Conservation (phyloP, 92 coral and sea anemone species). For the Ricordea florida region DNA sequence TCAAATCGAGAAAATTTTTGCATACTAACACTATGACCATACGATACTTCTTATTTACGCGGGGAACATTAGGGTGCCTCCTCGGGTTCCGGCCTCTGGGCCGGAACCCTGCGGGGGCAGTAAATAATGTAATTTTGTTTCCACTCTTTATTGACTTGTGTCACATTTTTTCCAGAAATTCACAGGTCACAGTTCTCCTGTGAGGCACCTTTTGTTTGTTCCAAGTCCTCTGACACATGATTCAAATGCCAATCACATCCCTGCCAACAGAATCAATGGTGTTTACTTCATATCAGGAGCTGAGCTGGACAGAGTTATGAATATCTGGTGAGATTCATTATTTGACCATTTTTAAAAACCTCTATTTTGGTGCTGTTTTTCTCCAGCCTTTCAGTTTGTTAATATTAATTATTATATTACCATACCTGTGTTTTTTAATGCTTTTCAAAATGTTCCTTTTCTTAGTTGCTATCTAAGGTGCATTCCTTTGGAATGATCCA, state of each 20-base stretch:
- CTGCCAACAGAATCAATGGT: slow-evolving; percentile 68
- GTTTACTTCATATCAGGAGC: slow-evolving; percentile 93
- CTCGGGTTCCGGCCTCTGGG: no score
- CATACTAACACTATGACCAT: no score
- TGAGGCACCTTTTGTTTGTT: slow-evolving; percentile 75
- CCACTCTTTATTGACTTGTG: not conserved
- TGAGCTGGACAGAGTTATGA: slow-evolving; percentile 84
- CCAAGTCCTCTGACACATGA: slow-evolving; percentile 72
- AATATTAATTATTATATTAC: not conserved
- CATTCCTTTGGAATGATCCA: no score
- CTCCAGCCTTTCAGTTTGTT: not conserved
- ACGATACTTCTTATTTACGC: no score
- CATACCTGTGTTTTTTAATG: not conserved
- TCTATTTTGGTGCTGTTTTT: no score
- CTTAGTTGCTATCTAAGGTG: no score
- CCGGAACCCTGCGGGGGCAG: no score
- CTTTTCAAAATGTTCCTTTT: no score
- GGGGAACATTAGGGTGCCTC: no score
- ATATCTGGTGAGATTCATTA: slow-evolving; percentile 74
- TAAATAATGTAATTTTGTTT: no score
- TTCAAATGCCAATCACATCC: slow-evolving; percentile 73
- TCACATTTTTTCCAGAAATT: slow-evolving; percentile 66
- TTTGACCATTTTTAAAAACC: no score
- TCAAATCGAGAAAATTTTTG: no score
- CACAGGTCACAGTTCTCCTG: slow-evolving; percentile 93